Evolutionary conservation across 2,888 invertebrate species (phyloP).

Genomic region (Tricholauxania praeusta): DNA sequence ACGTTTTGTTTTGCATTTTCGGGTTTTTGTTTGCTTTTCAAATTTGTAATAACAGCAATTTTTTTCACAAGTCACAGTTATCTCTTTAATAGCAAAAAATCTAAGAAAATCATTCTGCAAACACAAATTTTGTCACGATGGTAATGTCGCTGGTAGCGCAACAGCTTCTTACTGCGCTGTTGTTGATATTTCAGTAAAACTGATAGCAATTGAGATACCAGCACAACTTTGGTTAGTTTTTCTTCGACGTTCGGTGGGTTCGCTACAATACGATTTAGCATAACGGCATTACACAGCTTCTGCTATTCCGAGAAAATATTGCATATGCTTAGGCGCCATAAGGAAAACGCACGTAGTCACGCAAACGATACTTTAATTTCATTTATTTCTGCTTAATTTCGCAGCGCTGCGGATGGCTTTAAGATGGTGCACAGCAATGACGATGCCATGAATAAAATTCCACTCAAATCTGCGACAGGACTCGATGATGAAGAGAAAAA

Average conservation of each 20-base stretch:
- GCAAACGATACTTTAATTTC: not conserved
- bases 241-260: conserved; percentile 38
- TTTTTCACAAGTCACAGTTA: too few relatives aligned
- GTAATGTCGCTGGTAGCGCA: not conserved
- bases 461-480: conserved; percentile 59
- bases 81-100: too few relatives aligned
- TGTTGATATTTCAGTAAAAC: conserved; percentile 6
- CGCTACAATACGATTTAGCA: not conserved
- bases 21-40: too few relatives aligned
- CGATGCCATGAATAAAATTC: conserved; percentile 64
- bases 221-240: conserved; percentile 32
- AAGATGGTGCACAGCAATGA: conserved; percentile 64
- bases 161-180: conserved; percentile 9
- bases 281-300: not conserved
- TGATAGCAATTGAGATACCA: conserved; percentile 26
- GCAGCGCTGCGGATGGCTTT: conserved; percentile 59
- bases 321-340: conserved; percentile 45
- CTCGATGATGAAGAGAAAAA: conserved; percentile 63
- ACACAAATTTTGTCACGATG: too few relatives aligned
- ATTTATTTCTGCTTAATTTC: conserved; percentile 25
- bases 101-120: too few relatives aligned
- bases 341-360: not conserved
- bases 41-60: too few relatives aligned
- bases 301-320: conserved; percentile 19
- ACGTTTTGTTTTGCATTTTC: too few relatives aligned